These are phyloP conservation scores for Girardinus metallicus DNA, from an alignment of 2,797 vertebrate species.

Conservation along the genomic window DNA sequence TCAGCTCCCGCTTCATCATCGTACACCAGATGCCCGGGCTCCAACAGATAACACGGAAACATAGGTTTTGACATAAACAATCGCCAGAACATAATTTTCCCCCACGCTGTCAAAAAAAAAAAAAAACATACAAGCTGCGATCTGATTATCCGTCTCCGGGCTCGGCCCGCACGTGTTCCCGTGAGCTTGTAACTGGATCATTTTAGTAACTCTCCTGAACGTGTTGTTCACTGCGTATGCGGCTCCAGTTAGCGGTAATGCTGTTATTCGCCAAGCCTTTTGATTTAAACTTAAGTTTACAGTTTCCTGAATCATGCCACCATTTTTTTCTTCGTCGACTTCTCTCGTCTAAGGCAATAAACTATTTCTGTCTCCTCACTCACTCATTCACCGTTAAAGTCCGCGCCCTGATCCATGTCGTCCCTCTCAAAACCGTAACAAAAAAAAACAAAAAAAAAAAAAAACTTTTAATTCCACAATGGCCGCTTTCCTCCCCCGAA, in stretches of 20 bases:
- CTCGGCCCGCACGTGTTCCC: background rate
- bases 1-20: conserved; percentile 36
- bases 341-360: background rate
- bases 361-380: conserved; percentile 49
- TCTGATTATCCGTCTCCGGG: conserved; percentile 17
- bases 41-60: conserved; percentile 29
- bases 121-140: conserved; percentile 32
- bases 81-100: conserved; percentile 29
- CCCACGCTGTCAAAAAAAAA: conserved; percentile 28
- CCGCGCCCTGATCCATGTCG: conserved; percentile 16
- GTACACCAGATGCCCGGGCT: conserved; percentile 42
- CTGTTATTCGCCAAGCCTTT: background rate
- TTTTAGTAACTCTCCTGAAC: background rate
- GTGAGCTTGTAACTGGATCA: background rate
- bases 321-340: conserved; percentile 12
- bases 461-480: conserved; percentile 44
- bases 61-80: conserved; percentile 35
- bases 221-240: background rate
- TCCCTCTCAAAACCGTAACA: conserved; percentile 49
- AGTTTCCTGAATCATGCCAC: conserved; percentile 37
- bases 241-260: background rate
- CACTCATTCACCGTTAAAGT: conserved; percentile 56
- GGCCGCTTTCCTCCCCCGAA: conserved; percentile 23
- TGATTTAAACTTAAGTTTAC: conserved; percentile 48
- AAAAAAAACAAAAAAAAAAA: conserved; percentile 16